Percentiles rank a stretch among this genome's conserved stretches.
These are phyloP conservation scores for Oryzias dopingdopingensis DNA, from an alignment of 2,797 vertebrate species.

Conservation along the genomic window DNA sequence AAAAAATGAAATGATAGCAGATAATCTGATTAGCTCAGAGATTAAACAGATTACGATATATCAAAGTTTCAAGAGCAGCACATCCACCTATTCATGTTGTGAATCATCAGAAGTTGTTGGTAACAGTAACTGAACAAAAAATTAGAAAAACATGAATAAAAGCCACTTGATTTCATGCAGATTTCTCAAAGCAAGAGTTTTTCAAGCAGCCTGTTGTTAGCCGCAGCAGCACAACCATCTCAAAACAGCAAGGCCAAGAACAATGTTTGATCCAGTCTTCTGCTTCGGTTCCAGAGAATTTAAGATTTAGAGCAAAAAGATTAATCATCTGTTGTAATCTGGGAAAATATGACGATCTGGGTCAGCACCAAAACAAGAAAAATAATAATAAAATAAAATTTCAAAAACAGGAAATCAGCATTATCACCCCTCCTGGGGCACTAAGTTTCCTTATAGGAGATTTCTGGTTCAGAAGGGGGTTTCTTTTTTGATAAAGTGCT, in stretches of 20 bases:
- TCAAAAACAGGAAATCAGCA: conserved; percentile 12
- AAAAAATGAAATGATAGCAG: neutral
- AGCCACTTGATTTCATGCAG: conserved; percentile 27
- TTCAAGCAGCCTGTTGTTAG: conserved; percentile 25
- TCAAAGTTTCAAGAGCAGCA: conserved; percentile 29
- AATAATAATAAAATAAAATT: neutral
- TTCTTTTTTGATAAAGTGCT: conserved; percentile 19
- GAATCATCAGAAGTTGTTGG: conserved; percentile 30
- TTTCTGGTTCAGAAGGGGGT: conserved; percentile 1
- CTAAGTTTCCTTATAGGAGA: neutral
- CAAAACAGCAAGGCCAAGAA: conserved; percentile 21
- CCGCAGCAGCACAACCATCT: conserved; percentile 19
- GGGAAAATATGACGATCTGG: conserved; percentile 49
- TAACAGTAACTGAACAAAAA: conserved; percentile 19
- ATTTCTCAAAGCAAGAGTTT: conserved; percentile 27
- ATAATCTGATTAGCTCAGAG: conserved; percentile 11
- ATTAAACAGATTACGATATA: conserved; percentile 18
- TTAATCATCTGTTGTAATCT: conserved; percentile 74
- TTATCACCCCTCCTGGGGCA: conserved; percentile 7
- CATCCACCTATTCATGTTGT: conserved; percentile 44
- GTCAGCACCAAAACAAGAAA: conserved; percentile 49
- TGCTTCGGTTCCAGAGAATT: conserved; percentile 35
- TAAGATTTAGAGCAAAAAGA: conserved; percentile 54
- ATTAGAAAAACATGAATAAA: conserved; percentile 31
- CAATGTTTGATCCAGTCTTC: conserved; percentile 29